phyloP scores from a whole-genome alignment of 2,888 invertebrate genomes.

The Parnassius apollo region DNA sequence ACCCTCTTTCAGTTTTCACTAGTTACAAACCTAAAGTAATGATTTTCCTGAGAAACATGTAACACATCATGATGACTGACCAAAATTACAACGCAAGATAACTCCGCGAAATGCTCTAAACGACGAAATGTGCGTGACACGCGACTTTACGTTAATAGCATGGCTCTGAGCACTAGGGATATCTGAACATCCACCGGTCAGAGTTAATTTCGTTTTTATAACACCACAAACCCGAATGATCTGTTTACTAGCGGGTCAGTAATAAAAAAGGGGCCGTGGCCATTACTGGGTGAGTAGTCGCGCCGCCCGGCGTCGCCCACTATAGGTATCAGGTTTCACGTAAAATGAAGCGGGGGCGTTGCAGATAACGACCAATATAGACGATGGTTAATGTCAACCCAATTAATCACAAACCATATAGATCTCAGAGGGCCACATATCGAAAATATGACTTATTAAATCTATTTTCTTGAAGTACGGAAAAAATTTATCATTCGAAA shows the following conservation, averaged over 20 bases:
- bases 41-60: neutral
- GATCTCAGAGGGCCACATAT: slow-evolving; percentile 1
- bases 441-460: too few species aligned
- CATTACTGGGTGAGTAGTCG: slow-evolving; percentile 71
- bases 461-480: too few species aligned
- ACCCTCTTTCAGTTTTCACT: too few species aligned
- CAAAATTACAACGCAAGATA: slow-evolving; percentile 41
- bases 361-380: slow-evolving; percentile 77
- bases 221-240: slow-evolving; percentile 81
- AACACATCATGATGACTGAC: slow-evolving; percentile 15
- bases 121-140: slow-evolving; percentile 57
- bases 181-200: slow-evolving; percentile 72
- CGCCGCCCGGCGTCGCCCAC: slow-evolving; percentile 72
- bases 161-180: slow-evolving; percentile 57
- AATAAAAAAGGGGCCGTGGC: slow-evolving; percentile 79
- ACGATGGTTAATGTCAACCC: slow-evolving; percentile 65
- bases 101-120: slow-evolving; percentile 52
- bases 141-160: slow-evolving; percentile 66
- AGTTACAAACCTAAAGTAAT: neutral
- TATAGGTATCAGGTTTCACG: slow-evolving; percentile 80
- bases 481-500: too few species aligned
- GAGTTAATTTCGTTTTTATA: slow-evolving; percentile 81
- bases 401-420: slow-evolving; percentile 44
- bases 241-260: slow-evolving; percentile 81
- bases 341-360: slow-evolving; percentile 77